Conservation (phyloP, 2,888 invertebrate species). For the Mactromeris polynyma region DNA sequence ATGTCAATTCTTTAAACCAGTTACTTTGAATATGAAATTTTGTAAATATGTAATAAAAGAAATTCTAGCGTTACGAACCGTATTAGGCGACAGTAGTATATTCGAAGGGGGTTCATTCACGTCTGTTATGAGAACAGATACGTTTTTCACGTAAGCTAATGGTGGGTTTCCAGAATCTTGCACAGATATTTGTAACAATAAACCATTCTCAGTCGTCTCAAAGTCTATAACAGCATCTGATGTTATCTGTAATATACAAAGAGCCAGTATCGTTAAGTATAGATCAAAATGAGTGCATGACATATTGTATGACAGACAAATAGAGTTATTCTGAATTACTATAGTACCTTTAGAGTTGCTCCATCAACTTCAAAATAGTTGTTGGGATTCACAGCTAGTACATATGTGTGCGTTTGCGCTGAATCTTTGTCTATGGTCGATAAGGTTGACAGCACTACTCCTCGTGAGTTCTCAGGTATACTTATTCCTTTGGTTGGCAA, state of each 20-base stretch:
- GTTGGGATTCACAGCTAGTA: constrained; percentile 31
- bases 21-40: no score
- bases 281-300: no score
- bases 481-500: constrained; percentile 38
- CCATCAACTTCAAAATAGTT: constrained; percentile 52
- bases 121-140: constrained; percentile 66
- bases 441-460: constrained; percentile 50
- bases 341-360: constrained; percentile 55
- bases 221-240: constrained; percentile 62
- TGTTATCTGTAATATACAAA: constrained; percentile 37
- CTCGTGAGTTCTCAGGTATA: constrained; percentile 61
- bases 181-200: constrained; percentile 56
- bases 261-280: neutral
- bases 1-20: no score
- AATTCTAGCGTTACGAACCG: neutral
- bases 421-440: constrained; percentile 69
- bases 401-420: constrained; percentile 67
- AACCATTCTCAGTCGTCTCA: constrained; percentile 56
- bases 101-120: constrained; percentile 72
- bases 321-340: neutral
- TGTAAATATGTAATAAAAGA: no score
- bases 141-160: constrained; percentile 50
- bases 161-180: constrained; percentile 70
- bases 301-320: no score
- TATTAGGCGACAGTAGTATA: constrained; percentile 44